Percentiles rank a stretch among this genome's conserved stretches.
phyloP scores from a whole-genome alignment of 2,888 invertebrate species.

The Glaucopsyche alexis region DNA sequence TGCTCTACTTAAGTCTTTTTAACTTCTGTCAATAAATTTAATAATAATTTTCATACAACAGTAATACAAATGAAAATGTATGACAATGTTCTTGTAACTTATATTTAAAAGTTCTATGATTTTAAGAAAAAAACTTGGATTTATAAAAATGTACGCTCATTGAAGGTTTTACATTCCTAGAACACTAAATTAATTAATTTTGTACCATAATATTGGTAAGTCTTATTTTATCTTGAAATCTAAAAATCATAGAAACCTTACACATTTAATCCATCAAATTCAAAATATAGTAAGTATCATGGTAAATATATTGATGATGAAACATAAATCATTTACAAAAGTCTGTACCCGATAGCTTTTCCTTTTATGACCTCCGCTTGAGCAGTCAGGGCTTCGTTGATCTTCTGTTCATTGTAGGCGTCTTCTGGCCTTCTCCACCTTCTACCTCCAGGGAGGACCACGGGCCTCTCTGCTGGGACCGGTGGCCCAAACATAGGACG shows the following conservation, averaged over 20 bases:
- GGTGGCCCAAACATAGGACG: constrained; percentile 78
- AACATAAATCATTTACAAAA: constrained; percentile 27
- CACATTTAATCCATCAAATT: neutral
- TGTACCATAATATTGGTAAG: too few species aligned
- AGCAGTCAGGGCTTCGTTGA: constrained; percentile 90
- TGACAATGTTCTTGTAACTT: neutral
- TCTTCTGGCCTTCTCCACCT: constrained; percentile 91
- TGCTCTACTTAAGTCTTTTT: neutral
- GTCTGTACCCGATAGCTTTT: constrained; percentile 88
- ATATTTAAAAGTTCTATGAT: neutral
- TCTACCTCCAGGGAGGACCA: constrained; percentile 88
- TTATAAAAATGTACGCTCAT: too few species aligned
- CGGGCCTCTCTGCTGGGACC: constrained; percentile 84
- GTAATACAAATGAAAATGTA: neutral
- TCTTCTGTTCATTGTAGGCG: constrained; percentile 93
- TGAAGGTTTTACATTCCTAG: too few species aligned
- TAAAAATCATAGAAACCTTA: neutral
- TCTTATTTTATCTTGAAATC: neutral
- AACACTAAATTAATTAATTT: too few species aligned
- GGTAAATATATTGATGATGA: neutral
- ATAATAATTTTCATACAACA: neutral
- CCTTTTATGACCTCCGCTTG: constrained; percentile 93
- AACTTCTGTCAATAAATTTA: neutral
- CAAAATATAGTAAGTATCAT: neutral
- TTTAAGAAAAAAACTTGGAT: neutral